Evolutionary conservation across 2,113 vertebrate species (phyloP), one percentile per base, ranked within the genome.

Genomic region (Cyphomyrus discorhynchus): DNA sequence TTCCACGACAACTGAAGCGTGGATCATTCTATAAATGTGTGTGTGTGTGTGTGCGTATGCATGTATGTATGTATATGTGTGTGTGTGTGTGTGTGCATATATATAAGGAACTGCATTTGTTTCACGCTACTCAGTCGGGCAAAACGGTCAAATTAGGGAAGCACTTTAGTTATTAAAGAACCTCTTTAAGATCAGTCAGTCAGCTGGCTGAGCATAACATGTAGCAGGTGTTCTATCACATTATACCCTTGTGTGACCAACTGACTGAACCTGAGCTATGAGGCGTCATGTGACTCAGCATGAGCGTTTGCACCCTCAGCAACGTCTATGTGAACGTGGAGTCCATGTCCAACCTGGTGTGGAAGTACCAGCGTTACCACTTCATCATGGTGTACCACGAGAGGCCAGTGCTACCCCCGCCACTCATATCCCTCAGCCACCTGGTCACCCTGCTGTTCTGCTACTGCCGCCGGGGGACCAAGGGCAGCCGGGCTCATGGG

Each of bases 331-430:
- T 99, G 88, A 98, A 99, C 96, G 98, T 99, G 92, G 99, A 98
- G 96, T 97, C 98, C 74, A 99, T 99, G 95, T 99, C 98, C 84
- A 99, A 99, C 92, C 96, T 99, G 92, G 98, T 99, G 89, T 99
- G 98, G 98, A 99, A 99, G 93, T 99, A 99, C 91, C 98, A 99
- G 90, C 98, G 98, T 42, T 99, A 99, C 88, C 98, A 99, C 94
- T 99, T 99, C 92, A 97, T 98, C 92, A 98, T 99, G 98, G 97
- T 97, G 88, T 99, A 99, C 94, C 98, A 99, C 13, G 98, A 99
- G 94, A 99, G 98, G 94, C 98, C 98, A 39, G 96, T 99, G 92
- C 96, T 99, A 90, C 98, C 98, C 66, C 98, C 98, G 5, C 98
- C 98, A 3, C 96, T 99, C 92, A 98, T 99, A 93, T 94, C 98